Evolutionary conservation across 2,113 vertebrate genomes (phyloP), one percentile per base, ranked within the genome.

Genomic region (Neolamprologus caudopunctatus): DNA sequence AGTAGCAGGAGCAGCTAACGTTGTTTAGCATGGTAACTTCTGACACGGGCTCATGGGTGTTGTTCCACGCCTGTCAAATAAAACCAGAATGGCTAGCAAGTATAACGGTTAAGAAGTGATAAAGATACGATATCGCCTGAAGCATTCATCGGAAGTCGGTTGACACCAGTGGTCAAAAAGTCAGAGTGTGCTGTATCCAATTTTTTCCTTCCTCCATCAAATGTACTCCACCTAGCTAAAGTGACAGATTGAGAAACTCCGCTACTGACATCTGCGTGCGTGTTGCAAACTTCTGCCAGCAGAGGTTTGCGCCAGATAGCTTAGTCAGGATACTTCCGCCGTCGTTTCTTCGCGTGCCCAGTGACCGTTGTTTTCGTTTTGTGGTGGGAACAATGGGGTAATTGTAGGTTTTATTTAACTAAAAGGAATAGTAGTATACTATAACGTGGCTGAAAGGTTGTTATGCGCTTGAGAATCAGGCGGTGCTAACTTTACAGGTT

Each of bases 241-340:
- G 86, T 96, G 95, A 96, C 94, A 96, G 94, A 95, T 94, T 90
- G 91, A 87, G 86, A 95, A 95, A 95, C 89, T 94, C 92, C 54
- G 83, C 91, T 58, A 83, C 94, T 96, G 95, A 95, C 94, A 95
- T 93, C 87, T 93, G 90, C 24, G 90, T 92, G 93, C 90, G 88
- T 90, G 93, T 87, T 88, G 85, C 89, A 86, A 93, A 93, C 85
- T 92, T 90, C 17, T 68, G 3, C 31, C 92, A 33, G 93, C 90
- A 92, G 31, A 19, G 1, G 0, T 2, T 1, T 0, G 2, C 0
- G 7, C n/a, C 4, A 80, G 85, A 92, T 40, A 1, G 1, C 8
- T 3, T 1, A 0, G 2, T 14, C 3, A 0, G 1, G 1, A 2
- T 3, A 81, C 84, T 88, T 93, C 88, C 80, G 85, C 14, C 26